Percentiles rank a stretch among this genome's conserved stretches.
These are phyloP conservation scores for Zhuqinia jingwanae DNA, from an alignment of 2,888 invertebrate species.

Conservation along the genomic window DNA sequence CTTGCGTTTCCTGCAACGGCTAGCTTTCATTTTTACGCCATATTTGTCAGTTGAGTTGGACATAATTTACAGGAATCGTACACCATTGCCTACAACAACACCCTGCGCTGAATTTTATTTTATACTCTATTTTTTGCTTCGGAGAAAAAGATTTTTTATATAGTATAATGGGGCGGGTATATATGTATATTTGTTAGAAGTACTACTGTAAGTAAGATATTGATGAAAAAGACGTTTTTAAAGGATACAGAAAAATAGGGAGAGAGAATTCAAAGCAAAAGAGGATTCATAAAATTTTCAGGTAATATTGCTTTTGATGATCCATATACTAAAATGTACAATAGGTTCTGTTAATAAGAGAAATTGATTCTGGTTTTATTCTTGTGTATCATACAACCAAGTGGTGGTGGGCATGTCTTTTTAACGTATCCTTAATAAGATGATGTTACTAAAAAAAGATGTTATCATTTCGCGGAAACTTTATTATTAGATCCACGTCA, in stretches of 20 bases:
- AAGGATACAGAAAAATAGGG: no score
- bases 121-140: no score
- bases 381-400: neutral
- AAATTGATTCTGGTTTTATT: neutral
- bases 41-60: slow-evolving; percentile 45
- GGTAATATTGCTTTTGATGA: no score
- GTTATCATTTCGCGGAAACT: no score
- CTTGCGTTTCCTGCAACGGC: neutral
- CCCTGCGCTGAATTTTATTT: slow-evolving; percentile 19
- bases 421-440: neutral
- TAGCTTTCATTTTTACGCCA: slow-evolving; percentile 41
- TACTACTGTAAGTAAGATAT: neutral
- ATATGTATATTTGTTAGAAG: neutral
- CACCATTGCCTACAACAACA: neutral
- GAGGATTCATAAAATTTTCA: slow-evolving; percentile 26
- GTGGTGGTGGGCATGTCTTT: no score
- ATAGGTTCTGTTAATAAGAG: neutral
- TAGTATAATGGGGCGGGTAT: no score
- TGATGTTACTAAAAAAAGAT: slow-evolving; percentile 38
- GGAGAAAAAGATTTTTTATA: no score
- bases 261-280: neutral
- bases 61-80: slow-evolving; percentile 30
- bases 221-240: neutral
- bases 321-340: no score
- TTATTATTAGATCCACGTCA: no score